These are phyloP conservation scores for Latrodectus geometricus DNA, from an alignment of 1,140 invertebrate species.

Conservation along the genomic window DNA sequence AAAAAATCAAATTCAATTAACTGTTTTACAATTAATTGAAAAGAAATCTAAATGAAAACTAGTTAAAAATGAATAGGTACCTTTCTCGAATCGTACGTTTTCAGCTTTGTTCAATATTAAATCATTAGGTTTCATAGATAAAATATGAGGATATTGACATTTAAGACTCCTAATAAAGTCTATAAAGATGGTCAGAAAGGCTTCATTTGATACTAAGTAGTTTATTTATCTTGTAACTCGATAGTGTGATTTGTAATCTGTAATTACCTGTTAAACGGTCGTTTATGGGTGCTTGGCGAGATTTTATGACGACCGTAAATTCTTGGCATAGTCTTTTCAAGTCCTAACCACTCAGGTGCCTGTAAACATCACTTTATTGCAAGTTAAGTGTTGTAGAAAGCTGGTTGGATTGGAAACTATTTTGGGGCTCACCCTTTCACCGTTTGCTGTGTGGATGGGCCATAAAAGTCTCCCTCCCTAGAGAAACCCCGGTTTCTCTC, in stretches of 20 bases:
- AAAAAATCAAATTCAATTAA: too few species aligned
- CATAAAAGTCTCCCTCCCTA: constrained; percentile 39
- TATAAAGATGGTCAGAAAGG: constrained; percentile 4
- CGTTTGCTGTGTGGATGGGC: constrained; percentile 7
- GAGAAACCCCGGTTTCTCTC: background rate
- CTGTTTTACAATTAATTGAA: too few species aligned
- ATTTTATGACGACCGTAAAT: constrained; percentile 57
- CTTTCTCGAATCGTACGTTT: too few species aligned
- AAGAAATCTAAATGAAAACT: too few species aligned
- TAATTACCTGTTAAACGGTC: constrained; percentile 56
- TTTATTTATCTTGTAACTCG: constrained; percentile 5
- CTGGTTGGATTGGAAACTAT: constrained; percentile 50
- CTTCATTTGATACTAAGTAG: constrained; percentile 47
- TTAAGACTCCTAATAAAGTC: constrained; percentile 41
- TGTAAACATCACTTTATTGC: constrained; percentile 59
- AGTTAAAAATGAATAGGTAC: too few species aligned
- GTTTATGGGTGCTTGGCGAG: constrained; percentile 34
- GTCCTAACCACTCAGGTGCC: constrained; percentile 1
- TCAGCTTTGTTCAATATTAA: too few species aligned
- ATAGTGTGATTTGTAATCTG: constrained; percentile 24
- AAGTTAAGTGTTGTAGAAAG: constrained; percentile 57
- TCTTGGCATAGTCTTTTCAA: constrained; percentile 47
- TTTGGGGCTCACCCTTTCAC: constrained; percentile 25
- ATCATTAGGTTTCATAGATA: too few species aligned
- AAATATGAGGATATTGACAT: background rate